Conservation (phyloP, 2,797 vertebrate species). For the Thalassophryne amazonica region DNA sequence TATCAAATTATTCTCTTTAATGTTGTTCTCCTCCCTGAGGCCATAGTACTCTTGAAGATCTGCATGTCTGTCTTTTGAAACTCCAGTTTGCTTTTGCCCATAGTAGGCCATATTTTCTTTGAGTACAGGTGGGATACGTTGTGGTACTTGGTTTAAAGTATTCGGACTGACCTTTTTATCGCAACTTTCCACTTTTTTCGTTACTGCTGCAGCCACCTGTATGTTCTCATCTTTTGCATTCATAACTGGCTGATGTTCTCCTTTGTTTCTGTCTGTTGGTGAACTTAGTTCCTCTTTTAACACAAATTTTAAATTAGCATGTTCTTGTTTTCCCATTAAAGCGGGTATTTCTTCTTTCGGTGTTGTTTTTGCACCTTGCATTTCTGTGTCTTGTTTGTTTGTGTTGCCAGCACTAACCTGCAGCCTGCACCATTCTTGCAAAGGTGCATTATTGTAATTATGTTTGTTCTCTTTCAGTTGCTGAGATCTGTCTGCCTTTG, state of each 20-base stretch:
- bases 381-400: conserved; percentile 43
- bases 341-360: conserved; percentile 60
- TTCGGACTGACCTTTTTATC: conserved; percentile 14
- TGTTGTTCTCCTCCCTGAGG: conserved; percentile 22
- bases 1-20: conserved; percentile 17
- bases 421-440: conserved; percentile 52
- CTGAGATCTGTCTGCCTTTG: conserved; percentile 51
- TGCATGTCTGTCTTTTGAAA: conserved; percentile 14
- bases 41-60: conserved; percentile 22
- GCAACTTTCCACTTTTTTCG: no score
- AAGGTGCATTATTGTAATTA: conserved; percentile 49
- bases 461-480: conserved; percentile 55
- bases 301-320: conserved; percentile 28
- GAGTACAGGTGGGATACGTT: conserved; percentile 8
- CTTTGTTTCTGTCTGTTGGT: conserved; percentile 33
- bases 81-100: conserved; percentile 20
- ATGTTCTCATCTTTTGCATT: conserved; percentile 41
- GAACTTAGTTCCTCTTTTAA: conserved; percentile 39
- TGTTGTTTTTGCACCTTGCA: conserved; percentile 28
- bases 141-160: conserved; percentile 24
- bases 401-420: conserved; percentile 1
- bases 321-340: conserved; percentile 60
- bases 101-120: conserved; percentile 21
- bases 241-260: conserved; percentile 35
- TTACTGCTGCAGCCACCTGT: no score